These are phyloP conservation scores for Charina bottae DNA, from an alignment of 2,113 vertebrate genomes.

Conservation along the genomic window DNA sequence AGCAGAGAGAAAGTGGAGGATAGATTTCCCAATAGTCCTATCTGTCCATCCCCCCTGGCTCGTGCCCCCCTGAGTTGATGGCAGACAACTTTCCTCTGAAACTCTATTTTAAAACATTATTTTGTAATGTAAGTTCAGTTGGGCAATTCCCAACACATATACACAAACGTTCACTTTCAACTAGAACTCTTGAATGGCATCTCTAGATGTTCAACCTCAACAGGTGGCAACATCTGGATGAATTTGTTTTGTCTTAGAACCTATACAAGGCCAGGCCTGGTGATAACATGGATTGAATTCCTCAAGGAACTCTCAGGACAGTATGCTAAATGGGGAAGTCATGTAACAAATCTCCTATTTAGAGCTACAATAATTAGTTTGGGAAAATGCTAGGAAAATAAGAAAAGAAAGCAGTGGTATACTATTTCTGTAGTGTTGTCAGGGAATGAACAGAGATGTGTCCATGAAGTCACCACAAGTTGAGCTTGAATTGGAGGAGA, in stretches of 20 bases:
- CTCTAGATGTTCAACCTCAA: neutral
- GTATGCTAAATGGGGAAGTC: neutral
- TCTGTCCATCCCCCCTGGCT: neutral
- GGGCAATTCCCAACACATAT: neutral
- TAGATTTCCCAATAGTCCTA: neutral
- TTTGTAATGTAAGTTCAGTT: neutral
- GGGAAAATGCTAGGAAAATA: conserved; percentile 67
- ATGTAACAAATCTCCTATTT: conserved; percentile 62
- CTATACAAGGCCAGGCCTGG: neutral
- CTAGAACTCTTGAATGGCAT: neutral
- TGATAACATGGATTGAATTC: neutral
- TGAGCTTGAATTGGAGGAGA: neutral
- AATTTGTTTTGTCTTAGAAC: neutral
- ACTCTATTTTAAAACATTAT: neutral
- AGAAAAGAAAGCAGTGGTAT: conserved; percentile 53
- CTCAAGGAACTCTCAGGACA: neutral
- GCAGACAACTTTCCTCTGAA: neutral
- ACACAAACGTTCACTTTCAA: neutral
- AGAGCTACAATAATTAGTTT: conserved; percentile 70
- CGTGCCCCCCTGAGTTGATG: neutral
- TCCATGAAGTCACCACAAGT: neutral
- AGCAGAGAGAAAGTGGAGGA: neutral
- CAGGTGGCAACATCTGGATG: neutral
- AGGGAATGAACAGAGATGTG: neutral
- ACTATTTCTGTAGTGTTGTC: neutral